Percentiles rank a stretch among this genome's conserved stretches.
These are phyloP conservation scores for Pyrgilauda ruficollis DNA, from an alignment of 2,113 vertebrate species.

Conservation along the genomic window DNA sequence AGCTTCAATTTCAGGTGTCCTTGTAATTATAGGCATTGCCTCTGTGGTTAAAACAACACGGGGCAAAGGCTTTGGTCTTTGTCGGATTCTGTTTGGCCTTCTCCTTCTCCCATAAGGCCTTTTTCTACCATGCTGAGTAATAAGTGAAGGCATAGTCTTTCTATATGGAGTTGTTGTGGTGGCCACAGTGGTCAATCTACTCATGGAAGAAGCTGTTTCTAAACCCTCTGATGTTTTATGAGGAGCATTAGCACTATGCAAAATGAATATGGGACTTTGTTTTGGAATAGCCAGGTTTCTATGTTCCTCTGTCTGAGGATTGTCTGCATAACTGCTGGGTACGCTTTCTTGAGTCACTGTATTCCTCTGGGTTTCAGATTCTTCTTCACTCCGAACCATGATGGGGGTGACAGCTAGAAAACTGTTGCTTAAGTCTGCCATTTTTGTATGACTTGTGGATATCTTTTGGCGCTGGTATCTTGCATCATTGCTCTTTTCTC, in stretches of 20 bases:
- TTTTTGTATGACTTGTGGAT: not conserved
- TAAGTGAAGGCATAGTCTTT: not conserved
- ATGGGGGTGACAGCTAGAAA: not conserved
- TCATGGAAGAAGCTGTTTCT: not conserved
- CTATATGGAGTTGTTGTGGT: not conserved
- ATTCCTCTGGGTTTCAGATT: not conserved
- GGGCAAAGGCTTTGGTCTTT: slow-evolving; percentile 8
- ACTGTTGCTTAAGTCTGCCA: not conserved
- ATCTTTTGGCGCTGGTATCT: not conserved
- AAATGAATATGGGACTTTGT: not conserved
- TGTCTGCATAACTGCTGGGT: not conserved
- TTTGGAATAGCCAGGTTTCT: not conserved
- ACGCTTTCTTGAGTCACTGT: not conserved
- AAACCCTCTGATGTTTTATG: not conserved
- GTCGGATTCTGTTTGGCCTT: slow-evolving; percentile 74
- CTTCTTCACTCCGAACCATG: not conserved
- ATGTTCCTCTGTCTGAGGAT: not conserved
- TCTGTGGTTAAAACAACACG: not conserved
- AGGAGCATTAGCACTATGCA: not conserved
- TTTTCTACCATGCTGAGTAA: slow-evolving; percentile 62
- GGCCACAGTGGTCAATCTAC: not conserved
- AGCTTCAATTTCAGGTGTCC: not conserved
- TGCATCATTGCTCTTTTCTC: not conserved
- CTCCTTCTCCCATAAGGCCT: slow-evolving; percentile 71
- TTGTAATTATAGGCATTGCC: not conserved